Conservation (phyloP, 1,140 invertebrate genomes). For the Eurytemora carolleeae region DNA sequence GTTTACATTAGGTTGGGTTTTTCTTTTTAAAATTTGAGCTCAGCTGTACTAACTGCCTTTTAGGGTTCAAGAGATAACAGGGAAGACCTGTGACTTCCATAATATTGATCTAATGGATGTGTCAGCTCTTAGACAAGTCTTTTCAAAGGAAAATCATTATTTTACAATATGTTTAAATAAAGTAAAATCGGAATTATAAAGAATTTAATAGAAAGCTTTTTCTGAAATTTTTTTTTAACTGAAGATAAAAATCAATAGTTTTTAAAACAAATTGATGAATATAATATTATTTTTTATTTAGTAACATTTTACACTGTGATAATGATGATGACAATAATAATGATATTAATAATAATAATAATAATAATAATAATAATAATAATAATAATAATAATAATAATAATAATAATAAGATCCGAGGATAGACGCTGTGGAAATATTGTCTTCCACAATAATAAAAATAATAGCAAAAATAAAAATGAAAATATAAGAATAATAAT, state of each 20-base stretch:
- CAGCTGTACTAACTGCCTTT: too few relatives aligned
- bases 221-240: background rate
- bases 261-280: background rate
- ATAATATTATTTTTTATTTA: background rate
- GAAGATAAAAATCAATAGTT: background rate
- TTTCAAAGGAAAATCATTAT: constrained; percentile 25
- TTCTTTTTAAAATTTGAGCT: too few relatives aligned
- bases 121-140: constrained; percentile 32
- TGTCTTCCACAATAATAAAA: background rate
- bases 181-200: background rate
- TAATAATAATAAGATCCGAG: background rate
- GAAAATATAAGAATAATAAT: background rate
- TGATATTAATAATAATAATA: background rate
- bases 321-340: background rate
- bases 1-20: too few relatives aligned
- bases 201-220: too few relatives aligned
- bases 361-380: background rate
- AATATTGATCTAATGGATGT: constrained; percentile 52
- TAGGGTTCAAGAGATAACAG: constrained; percentile 59
- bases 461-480: background rate
- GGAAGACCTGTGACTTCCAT: constrained; percentile 50
- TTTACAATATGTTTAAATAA: background rate
- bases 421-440: background rate
- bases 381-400: background rate
- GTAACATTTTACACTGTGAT: background rate